These are phyloP conservation scores for Drosophila lacteicornis DNA, from an alignment of 1,140 invertebrate species.

Conservation along the genomic window DNA sequence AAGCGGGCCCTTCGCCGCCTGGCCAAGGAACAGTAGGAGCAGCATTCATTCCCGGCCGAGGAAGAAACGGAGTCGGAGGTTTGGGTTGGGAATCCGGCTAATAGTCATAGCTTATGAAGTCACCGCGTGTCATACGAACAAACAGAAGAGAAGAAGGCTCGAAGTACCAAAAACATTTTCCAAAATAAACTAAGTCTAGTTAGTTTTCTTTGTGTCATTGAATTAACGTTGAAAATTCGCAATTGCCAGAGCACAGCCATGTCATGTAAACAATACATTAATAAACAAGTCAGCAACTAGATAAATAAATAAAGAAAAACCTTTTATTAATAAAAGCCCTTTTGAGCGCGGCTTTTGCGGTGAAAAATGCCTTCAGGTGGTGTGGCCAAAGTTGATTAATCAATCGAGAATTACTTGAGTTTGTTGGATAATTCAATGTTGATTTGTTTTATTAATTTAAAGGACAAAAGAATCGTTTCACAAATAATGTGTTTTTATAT, in stretches of 20 bases:
- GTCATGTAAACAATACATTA: constrained; percentile 18
- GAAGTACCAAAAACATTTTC: constrained; percentile 35
- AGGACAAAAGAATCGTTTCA: no score
- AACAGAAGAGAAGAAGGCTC: constrained; percentile 17
- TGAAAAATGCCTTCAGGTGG: neutral
- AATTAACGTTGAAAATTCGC: constrained; percentile 24
- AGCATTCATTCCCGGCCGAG: neutral
- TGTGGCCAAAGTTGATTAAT: neutral
- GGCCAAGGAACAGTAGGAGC: constrained; percentile 66
- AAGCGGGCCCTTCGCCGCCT: constrained; percentile 68
- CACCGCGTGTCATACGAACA: constrained; percentile 20
- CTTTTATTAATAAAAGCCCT: neutral
- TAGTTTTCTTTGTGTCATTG: constrained; percentile 28
- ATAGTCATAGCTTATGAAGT: constrained; percentile 21
- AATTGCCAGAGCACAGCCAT: constrained; percentile 16
- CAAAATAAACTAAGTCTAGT: constrained; percentile 25
- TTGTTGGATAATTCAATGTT: no score
- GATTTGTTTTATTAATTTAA: no score
- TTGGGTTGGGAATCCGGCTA: constrained; percentile 25
- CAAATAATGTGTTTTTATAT: no score
- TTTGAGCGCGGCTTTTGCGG: neutral
- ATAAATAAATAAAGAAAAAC: constrained; percentile 7
- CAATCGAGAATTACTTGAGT: no score
- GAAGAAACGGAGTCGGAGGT: neutral
- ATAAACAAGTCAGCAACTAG: constrained; percentile 11